Conservation (phyloP, 2,113 vertebrate genomes). For the Hemiprocne comata region DNA sequence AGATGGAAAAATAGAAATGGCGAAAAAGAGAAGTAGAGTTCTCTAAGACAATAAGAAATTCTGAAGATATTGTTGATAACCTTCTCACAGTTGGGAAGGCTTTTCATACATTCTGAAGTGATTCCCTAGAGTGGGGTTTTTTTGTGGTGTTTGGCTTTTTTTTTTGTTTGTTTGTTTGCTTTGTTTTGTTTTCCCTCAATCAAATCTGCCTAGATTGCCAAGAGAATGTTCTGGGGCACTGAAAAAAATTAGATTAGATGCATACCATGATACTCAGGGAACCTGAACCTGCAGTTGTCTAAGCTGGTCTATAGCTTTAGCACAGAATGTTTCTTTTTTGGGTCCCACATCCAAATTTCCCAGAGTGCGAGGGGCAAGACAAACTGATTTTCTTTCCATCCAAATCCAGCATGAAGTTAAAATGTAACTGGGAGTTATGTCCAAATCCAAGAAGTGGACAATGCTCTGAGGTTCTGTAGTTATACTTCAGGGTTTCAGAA, state of each 20-base stretch:
- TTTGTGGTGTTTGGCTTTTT: no score
- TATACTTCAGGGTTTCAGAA: neutral
- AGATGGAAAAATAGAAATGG: neutral
- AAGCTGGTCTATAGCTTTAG: neutral
- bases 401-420: neutral
- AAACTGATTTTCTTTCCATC: neutral
- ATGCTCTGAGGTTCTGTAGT: neutral
- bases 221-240: neutral
- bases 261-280: neutral
- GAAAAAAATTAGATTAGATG: neutral
- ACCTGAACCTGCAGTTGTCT: no score
- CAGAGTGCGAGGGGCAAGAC: neutral
- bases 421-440: neutral
- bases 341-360: neutral
- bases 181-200: no score
- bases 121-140: neutral
- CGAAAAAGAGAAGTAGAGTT: neutral
- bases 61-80: neutral
- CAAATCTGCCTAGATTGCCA: neutral
- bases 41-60: neutral
- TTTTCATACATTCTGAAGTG: neutral
- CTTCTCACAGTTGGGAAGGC: neutral
- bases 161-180: no score
- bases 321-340: neutral
- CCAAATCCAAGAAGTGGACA: neutral